Evolutionary conservation across 2,888 invertebrate genomes (phyloP).

Genomic region (Leptinotarsa rubiginosa): DNA sequence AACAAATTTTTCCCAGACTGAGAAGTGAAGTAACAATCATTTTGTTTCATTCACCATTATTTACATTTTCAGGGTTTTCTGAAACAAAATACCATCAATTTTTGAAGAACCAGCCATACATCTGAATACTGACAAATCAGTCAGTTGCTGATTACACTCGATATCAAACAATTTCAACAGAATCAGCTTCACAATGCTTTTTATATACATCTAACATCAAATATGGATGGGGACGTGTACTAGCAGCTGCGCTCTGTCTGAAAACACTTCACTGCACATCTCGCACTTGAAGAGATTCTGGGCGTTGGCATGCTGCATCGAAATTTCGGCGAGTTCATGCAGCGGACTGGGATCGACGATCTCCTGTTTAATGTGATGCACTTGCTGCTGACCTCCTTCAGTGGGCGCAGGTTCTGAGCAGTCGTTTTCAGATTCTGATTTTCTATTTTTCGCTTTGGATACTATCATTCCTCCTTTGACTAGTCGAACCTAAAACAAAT

Average conservation of each 20-base stretch:
- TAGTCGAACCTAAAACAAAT: conserved; percentile 56
- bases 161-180: background rate
- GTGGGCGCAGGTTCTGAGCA: conserved; percentile 38
- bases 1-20: background rate
- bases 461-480: conserved; percentile 65
- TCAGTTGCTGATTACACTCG: background rate
- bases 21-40: background rate
- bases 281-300: conserved; percentile 78
- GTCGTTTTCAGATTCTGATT: conserved; percentile 57
- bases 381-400: conserved; percentile 19
- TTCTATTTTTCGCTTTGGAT: conserved; percentile 59
- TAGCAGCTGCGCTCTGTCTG: conserved; percentile 78
- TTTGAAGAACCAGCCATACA: conserved; percentile 26
- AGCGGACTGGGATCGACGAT: conserved; percentile 66
- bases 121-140: conserved; percentile 27
- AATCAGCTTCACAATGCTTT: background rate
- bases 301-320: conserved; percentile 65
- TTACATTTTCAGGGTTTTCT: no score
- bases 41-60: no score
- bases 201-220: conserved; percentile 67
- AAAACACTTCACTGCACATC: conserved; percentile 84
- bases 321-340: conserved; percentile 68
- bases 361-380: conserved; percentile 58
- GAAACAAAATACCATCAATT: no score
- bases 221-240: conserved; percentile 87